Base-by-base conservation (phyloP, 1,140 invertebrate species). In the Drosophila serrata region DNA sequence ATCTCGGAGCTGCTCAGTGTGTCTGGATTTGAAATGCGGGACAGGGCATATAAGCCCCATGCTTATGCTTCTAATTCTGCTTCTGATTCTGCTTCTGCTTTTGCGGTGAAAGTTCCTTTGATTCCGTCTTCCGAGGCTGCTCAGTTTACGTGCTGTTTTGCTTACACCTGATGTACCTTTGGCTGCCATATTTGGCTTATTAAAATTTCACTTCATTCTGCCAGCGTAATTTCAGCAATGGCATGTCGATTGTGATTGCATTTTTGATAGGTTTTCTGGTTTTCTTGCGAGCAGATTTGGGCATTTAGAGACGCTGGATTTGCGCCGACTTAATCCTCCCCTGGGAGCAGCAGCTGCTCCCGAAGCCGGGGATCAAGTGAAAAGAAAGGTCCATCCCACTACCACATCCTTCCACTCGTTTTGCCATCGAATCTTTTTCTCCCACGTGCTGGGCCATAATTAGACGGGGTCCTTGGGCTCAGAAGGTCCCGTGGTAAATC, bases 381-480 rank as follows among this genome's bases (percentile, higher is more conserved):
- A 37, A 55, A 24, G 19, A 17, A 17, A 22, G 33, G 49, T 53
- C 49, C 49, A 19, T 12, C 9, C 53, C 53, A 35, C 31, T 33
- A 40, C 53, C 53, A 56, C 53, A 56, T 56, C 53, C 53, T 55
- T 55, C 17, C 51, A 55, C 29, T 55, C 51, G 19, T 11, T 19
- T 31, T 48, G 24, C 12, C 49, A 13, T 45, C 24, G 39, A 19
- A 27, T 56, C 40, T 31, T 48, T 35, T 40, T 40, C 76, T 55
- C 48, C 55, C 80, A 81, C 79, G 79, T 81, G 79, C 79, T 63
- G 62, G 33, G 43, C 43, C 79, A 84, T 84, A 84, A 84, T 84
- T 84, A 84, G 81, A 60, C 40, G 37, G 12, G 48, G 51, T 45
- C 51, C 51, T 24, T 39, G 48, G 46, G 51, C 39, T 37, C 19